Evolutionary conservation across 2,888 invertebrate genomes (phyloP).

Genomic region (Heliconius sara): DNA sequence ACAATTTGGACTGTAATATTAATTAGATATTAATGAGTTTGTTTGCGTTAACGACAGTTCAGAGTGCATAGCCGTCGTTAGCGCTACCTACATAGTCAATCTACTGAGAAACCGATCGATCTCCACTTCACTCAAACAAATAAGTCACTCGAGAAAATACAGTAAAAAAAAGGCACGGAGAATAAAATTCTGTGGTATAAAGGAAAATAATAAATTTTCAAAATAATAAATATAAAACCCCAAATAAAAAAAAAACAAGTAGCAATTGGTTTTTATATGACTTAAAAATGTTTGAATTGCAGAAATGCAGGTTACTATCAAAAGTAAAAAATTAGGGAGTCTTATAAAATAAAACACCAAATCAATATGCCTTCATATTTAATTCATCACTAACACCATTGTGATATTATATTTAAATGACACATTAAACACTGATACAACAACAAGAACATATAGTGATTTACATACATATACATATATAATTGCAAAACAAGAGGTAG

Average conservation of each 20-base stretch:
- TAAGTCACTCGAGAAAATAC: no score
- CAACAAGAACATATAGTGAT: conserved; percentile 36
- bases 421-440: conserved; percentile 40
- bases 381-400: conserved; percentile 30
- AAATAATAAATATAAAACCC: background rate
- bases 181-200: no score
- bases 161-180: no score
- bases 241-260: background rate
- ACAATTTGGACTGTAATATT: no score
- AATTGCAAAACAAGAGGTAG: conserved; percentile 41
- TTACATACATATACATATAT: conserved; percentile 23
- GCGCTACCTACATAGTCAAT: no score
- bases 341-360: background rate
- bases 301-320: background rate
- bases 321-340: background rate
- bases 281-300: background rate
- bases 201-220: no score
- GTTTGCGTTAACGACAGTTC: no score
- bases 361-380: conserved; percentile 5
- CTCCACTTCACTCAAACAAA: no score
- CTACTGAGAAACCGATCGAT: no score
- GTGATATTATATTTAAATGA: conserved; percentile 23
- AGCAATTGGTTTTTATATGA: background rate
- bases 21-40: no score
- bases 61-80: no score